Base-by-base conservation (phyloP, 1,140 invertebrate species). In the Drosophila ananassae region DNA sequence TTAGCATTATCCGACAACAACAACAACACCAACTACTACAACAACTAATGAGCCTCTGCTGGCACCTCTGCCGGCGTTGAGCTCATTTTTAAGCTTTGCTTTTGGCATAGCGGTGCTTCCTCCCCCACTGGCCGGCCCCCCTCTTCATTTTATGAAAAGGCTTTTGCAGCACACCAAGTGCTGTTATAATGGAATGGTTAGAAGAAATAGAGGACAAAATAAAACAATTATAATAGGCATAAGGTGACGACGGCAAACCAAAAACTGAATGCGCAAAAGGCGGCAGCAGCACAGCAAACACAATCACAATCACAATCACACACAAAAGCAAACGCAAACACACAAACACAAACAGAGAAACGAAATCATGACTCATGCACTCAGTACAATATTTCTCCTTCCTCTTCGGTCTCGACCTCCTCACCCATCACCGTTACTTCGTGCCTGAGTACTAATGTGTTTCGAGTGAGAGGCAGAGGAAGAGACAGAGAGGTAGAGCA, bases 211-310 rank as follows among this genome's bases (percentile, higher is more conserved):
- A 71, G 37, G 34, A 60, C 59, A 34, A 85, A 77, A 85, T 69
- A 87, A 69, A 85, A 77, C 74, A 82, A 87, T 87, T 87, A 87
- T 82, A 85, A 85, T 85, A 85, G 84, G 81, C 82, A 87, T 87
- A 87, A 87, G 82, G 82, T 87, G 82, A 89, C 83, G 82, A 87
- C 82, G 82, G 74, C 73, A 76, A 75, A 75, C 48, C 62, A 67
- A 85, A 44, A 77, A 89, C 79, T 62, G 82, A 87, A 76, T 82
- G 82, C 83, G 83, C 83, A 87, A 83, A 81, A 85, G 78, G 66
- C 77, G 64, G 47, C 69, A 57, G 68, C 58, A 54, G 37, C 58
- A 61, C 50, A 30, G 60, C 48, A 51, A 56, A 64, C 39, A 53
- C 50, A 28, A 28, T 28, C 25, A 30, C 52, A 44, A 53, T 47